Evolutionary conservation across 2,797 vertebrate genomes (phyloP), one percentile per base, ranked within the genome.

Genomic region (Cryptoblepharus egeriae): DNA sequence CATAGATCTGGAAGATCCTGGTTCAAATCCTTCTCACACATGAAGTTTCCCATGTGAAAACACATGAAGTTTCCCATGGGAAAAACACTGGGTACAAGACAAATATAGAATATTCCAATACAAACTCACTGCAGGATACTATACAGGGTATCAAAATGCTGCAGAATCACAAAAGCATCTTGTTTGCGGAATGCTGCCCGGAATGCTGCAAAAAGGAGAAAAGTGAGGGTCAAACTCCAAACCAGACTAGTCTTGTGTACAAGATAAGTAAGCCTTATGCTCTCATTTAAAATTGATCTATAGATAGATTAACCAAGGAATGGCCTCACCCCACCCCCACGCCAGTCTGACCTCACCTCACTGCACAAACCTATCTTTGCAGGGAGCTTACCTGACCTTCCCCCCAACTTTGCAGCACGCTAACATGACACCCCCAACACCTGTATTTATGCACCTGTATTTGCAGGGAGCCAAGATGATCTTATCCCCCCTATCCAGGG

Each of bases 141-240:
- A 95, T 98, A 99, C 26, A 96, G 35, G 0, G 96, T 89, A 89
- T 99, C 98, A 85, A 99, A 99, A 89, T 99, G 97, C 57, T 98
- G 95, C 88, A 99, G 80, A 83, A 99, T 95, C 49, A 97, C 97
- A 85, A 96, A 80, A 0, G 97, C 96, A 0, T 98, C 98, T 72
- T 92, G 96, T 82, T 93, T 94, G 52, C 96, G 95, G 77, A 98
- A 88, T 0, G 95, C 95, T 3, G 91, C 57, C 90, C 96, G 97
- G 89, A 99, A 98, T 9, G 91, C 98, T 99, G 85, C 2, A 65
- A 35, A 30, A 13, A 58, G 24, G 9, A 75, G 70, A 76, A 10
- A 28, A 5, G 10, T 57, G 63, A 73, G 12, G 32, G 12, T 2
- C 52, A 28, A 35, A 22, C 16, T 35, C 3, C 11, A 61, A 8